A percentile compares a stretch with the other conserved stretches of the same genome.
Evolutionary conservation across 1,140 invertebrate genomes (phyloP).

Genomic region (Magallana angulata): DNA sequence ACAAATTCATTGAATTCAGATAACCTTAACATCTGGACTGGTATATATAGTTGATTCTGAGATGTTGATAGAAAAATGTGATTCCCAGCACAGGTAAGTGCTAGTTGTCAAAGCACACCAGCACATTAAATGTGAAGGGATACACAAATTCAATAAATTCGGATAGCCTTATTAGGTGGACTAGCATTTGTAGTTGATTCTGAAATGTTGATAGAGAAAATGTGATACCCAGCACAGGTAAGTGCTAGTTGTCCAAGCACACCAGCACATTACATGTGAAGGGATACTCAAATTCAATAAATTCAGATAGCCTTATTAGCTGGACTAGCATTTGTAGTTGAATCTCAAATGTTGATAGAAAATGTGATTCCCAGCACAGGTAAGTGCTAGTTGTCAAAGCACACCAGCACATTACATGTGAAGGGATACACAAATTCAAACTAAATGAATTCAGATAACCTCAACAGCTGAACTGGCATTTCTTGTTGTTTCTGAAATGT

Average conservation of each 20-base stretch:
- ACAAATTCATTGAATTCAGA: neutral
- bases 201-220: neutral
- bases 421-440: neutral
- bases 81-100: slow-evolving; percentile 52
- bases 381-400: slow-evolving; percentile 48
- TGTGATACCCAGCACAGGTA: neutral
- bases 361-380: slow-evolving; percentile 34
- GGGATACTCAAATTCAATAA: neutral
- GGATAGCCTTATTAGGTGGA: too few species aligned
- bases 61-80: too few species aligned
- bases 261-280: slow-evolving; percentile 15
- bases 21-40: too few species aligned
- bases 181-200: too few species aligned
- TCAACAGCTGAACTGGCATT: too few species aligned
- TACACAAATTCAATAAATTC: neutral
- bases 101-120: slow-evolving; percentile 40
- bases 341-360: too few species aligned
- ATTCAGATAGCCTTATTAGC: too few species aligned
- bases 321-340: too few species aligned
- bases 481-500: too few species aligned
- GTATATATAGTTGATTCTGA: too few species aligned
- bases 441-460: neutral
- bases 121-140: slow-evolving; percentile 8
- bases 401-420: neutral
- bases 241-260: neutral